Conservation (phyloP, 2,113 vertebrate species). For the Syngnathus floridae region DNA sequence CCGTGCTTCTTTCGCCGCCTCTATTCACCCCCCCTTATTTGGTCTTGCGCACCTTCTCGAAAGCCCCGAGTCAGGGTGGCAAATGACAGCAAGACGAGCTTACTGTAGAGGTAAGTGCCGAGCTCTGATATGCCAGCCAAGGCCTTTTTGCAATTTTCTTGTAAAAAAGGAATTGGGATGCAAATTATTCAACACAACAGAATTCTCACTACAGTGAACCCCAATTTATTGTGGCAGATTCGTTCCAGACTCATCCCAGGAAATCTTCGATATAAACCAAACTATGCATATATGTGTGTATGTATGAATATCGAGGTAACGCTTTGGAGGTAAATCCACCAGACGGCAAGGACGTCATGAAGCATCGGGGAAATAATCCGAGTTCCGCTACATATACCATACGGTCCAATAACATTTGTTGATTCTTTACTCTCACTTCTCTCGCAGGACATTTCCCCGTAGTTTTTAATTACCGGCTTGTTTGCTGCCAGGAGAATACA, state of each 20-base stretch:
- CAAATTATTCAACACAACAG: not conserved
- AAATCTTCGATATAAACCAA: too few species aligned
- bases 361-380: constrained; percentile 19
- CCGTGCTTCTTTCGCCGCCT: constrained; percentile 38
- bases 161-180: not conserved
- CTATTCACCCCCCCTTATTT: constrained; percentile 46
- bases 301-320: not conserved
- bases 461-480: constrained; percentile 51
- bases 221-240: not conserved
- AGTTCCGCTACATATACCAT: constrained; percentile 26
- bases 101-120: constrained; percentile 10
- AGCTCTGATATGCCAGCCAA: not conserved
- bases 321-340: constrained; percentile 14
- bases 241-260: not conserved
- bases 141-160: constrained; percentile 5
- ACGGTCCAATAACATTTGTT: constrained; percentile 26
- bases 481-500: constrained; percentile 30
- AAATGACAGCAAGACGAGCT: constrained; percentile 18
- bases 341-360: constrained; percentile 20
- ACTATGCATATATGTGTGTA: too few species aligned
- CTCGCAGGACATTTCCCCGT: constrained; percentile 32
- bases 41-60: constrained; percentile 16
- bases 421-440: constrained; percentile 15
- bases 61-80: constrained; percentile 20
- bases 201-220: not conserved